These are phyloP conservation scores for Drosophila parvula DNA, from an alignment of 1,140 invertebrate species.

Conservation along the genomic window DNA sequence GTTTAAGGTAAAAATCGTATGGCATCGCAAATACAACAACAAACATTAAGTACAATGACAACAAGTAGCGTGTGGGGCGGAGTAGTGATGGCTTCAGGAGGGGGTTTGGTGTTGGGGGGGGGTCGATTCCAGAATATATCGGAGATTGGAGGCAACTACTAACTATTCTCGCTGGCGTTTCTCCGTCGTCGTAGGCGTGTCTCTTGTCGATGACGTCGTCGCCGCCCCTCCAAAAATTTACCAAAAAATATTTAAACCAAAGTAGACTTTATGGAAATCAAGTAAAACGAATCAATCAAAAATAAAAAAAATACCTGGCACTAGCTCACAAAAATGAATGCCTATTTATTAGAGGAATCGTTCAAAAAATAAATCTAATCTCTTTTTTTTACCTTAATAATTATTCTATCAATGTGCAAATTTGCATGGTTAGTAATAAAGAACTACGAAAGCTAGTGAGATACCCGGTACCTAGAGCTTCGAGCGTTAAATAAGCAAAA, in stretches of 20 bases:
- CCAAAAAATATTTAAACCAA: conserved; percentile 1
- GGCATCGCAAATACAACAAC: conserved; percentile 34
- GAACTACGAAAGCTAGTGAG: background rate
- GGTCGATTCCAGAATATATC: conserved; percentile 2
- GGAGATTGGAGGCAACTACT: conserved; percentile 10
- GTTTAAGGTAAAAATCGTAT: conserved; percentile 71
- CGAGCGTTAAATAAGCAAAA: too few species aligned
- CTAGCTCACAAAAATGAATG: background rate
- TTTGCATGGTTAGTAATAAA: background rate
- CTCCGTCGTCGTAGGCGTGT: conserved; percentile 14
- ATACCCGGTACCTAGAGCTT: too few species aligned
- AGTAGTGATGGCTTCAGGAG: background rate
- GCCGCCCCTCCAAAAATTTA: conserved; percentile 4
- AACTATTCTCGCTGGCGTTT: conserved; percentile 12
- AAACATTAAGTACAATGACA: conserved; percentile 56
- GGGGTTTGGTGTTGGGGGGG: background rate
- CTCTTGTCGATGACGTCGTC: conserved; percentile 11
- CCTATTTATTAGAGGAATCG: background rate
- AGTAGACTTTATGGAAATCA: background rate
- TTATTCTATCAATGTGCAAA: too few species aligned
- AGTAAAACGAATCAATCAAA: too few species aligned
- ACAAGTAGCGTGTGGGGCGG: conserved; percentile 51
- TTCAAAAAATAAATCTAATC: background rate
- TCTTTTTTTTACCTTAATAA: too few species aligned
- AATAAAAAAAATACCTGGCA: background rate